Evolutionary conservation across 2,888 invertebrate species (phyloP), one percentile per base, ranked within the genome.

Genomic region (Periphyllus acericola): DNA sequence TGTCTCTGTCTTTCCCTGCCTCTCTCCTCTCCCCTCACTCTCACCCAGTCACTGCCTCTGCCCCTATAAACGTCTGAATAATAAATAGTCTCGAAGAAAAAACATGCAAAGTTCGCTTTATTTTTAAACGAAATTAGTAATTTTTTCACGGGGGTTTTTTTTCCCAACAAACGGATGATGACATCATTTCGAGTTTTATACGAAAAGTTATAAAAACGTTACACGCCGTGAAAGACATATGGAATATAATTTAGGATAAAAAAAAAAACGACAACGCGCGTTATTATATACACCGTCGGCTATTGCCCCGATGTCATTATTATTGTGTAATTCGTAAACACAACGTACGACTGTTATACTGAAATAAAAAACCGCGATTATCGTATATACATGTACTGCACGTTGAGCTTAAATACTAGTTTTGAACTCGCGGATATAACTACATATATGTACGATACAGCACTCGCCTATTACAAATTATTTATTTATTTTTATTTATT

Each of bases 61-160:
- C 21, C 60, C 21, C 9, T 76, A 14, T 29, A 81, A 68, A 80
- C 46, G 29, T n/a, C 21, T 9, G 29, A 66, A 68, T 66, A 81
- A 66, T 60, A 68, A 46, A 68, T 68, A 46, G 46, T 68, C 40
- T 68, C 40, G 32, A 68, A 46, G n/a, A 25, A 32, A 46, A 81
- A 81, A 68, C 81, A 46, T 68, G 81, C 68, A 68, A 80, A 46
- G 40, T 81, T 81, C 81, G 21, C 81, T 81, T 81, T 68, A 68
- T 81, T 81, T 79, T 68, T 81, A 25, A 68, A 25, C 46, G 40
- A 46, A 68, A 68, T 68, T 68, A 46, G 66, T 68, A 29, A 46
- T 68, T 80, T 40, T 81, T 81, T 81, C 6, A 81, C 55, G 60
- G 60, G 60, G 6, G 11, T 68, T 81, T 81, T 71, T 68, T 66